phyloP scores from a whole-genome alignment of 2,888 invertebrate genomes.

The Odontocerum albicorne region DNA sequence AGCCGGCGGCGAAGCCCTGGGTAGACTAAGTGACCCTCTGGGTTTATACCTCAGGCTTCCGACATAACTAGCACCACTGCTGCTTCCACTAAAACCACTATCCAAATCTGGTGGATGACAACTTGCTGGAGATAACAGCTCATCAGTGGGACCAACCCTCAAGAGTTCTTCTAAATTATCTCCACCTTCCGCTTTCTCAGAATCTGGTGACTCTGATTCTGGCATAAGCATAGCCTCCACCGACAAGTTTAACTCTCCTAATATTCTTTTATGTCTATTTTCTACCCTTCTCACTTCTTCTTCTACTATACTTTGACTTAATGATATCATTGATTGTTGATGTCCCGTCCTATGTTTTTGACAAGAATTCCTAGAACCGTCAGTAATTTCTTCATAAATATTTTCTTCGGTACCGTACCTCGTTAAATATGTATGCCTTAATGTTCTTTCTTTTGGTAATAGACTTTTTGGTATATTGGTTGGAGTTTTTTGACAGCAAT shows the following conservation, averaged over 20 bases:
- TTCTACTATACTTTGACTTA: constrained; percentile 73
- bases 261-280: constrained; percentile 77
- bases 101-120: constrained; percentile 71
- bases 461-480: constrained; percentile 35
- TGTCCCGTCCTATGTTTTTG: constrained; percentile 55
- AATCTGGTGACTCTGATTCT: constrained; percentile 65
- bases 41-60: constrained; percentile 61
- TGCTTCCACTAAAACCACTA: constrained; percentile 82
- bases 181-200: constrained; percentile 64
- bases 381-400: constrained; percentile 79
- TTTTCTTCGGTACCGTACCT: constrained; percentile 84
- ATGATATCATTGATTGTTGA: constrained; percentile 65
- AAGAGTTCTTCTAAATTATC: constrained; percentile 68
- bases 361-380: constrained; percentile 56
- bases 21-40: constrained; percentile 41
- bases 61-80: constrained; percentile 79
- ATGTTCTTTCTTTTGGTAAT: constrained; percentile 48
- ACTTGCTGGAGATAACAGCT: constrained; percentile 69
- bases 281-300: constrained; percentile 85
- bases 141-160: constrained; percentile 70
- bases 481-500: constrained; percentile 38
- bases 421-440: constrained; percentile 72
- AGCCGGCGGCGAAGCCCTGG: constrained; percentile 56
- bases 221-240: constrained; percentile 92
- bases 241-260: constrained; percentile 84